phyloP scores from a whole-genome alignment of 1,140 invertebrate genomes.

The Lepidotrigona ventralis region DNA sequence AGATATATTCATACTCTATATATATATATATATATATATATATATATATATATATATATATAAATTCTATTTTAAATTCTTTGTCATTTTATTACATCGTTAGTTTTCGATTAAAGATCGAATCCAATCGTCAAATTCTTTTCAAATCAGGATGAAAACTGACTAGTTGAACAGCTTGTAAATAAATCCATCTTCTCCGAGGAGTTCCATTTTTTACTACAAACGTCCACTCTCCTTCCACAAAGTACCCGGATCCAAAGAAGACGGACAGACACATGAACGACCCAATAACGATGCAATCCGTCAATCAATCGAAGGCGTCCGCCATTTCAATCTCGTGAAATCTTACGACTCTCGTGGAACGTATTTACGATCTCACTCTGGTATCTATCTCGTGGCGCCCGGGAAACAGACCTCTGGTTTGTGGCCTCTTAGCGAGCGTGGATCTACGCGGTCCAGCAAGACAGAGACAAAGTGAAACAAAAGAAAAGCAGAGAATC shows the following conservation, averaged over 20 bases:
- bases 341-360: not conserved
- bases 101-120: too few relatives aligned
- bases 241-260: not conserved
- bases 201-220: too few relatives aligned
- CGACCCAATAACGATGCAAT: not conserved
- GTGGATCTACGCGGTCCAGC: not conserved
- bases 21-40: too few relatives aligned
- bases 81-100: too few relatives aligned
- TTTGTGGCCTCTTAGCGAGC: too few relatives aligned
- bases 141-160: too few relatives aligned
- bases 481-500: not conserved
- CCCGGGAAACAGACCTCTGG: conserved; percentile 31
- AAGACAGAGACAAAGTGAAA: not conserved
- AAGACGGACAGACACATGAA: not conserved
- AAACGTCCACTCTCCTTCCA: not conserved
- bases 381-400: conserved; percentile 2
- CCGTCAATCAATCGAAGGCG: not conserved
- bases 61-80: too few relatives aligned
- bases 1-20: too few relatives aligned
- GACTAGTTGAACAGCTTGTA: too few relatives aligned
- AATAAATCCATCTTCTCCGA: too few relatives aligned
- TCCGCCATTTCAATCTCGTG: not conserved
- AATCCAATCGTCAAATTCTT: too few relatives aligned
- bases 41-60: too few relatives aligned
- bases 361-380: not conserved